phyloP scores from a whole-genome alignment of 2,113 vertebrate species.

The Chaenocephalus aceratus region DNA sequence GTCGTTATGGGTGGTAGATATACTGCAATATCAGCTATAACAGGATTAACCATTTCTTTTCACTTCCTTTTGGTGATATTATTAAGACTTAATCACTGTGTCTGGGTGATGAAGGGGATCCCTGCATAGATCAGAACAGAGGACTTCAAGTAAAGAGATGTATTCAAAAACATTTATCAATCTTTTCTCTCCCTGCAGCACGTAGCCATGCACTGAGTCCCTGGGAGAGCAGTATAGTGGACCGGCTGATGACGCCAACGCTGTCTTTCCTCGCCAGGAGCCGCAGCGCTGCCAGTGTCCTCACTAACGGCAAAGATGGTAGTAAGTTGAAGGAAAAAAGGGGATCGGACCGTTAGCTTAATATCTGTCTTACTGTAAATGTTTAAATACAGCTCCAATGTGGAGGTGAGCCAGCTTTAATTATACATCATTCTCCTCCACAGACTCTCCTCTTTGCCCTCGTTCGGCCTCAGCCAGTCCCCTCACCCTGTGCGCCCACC shows the following conservation, averaged over 20 bases:
- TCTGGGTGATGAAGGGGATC: not conserved
- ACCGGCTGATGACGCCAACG: constrained; percentile 97
- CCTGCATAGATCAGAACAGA: not conserved
- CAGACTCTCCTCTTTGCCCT: constrained; percentile 89
- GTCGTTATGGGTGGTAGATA: not conserved
- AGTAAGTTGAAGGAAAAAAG: not conserved
- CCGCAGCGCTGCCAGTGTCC: constrained; percentile 92
- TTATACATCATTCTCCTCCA: constrained; percentile 26
- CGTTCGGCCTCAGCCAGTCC: constrained; percentile 92
- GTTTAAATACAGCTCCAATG: constrained; percentile 46
- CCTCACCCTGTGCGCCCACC: constrained; percentile 81
- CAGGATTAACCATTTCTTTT: not conserved
- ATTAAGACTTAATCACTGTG: not conserved
- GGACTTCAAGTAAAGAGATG: not conserved
- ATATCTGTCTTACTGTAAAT: constrained; percentile 28
- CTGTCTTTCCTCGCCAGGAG: constrained; percentile 96
- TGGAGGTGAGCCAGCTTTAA: no score
- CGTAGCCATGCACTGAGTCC: constrained; percentile 94
- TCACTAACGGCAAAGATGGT: constrained; percentile 85
- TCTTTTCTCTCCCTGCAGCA: constrained; percentile 80
- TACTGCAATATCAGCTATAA: not conserved
- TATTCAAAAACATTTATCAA: not conserved
- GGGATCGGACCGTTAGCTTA: no score
- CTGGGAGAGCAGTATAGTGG: constrained; percentile 98
- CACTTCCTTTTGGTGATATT: constrained; percentile 2